phyloP scores from a whole-genome alignment of 2,797 vertebrate species.

The Antennarius maculatus region DNA sequence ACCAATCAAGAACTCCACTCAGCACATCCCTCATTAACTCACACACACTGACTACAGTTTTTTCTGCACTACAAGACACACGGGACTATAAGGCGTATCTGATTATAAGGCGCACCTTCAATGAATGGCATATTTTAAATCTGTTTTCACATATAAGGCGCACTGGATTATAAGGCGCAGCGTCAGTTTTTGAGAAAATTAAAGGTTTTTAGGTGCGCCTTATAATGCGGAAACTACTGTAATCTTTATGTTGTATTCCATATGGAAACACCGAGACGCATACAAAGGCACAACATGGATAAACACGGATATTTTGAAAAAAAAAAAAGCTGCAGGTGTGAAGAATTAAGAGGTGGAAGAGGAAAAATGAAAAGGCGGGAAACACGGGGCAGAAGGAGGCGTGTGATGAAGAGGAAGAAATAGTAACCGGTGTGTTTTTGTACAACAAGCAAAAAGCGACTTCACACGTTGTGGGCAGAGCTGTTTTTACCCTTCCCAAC shows the following conservation, averaged over 20 bases:
- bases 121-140: no score
- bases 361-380: constrained; percentile 5
- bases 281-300: constrained; percentile 9
- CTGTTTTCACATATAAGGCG: no score
- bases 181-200: no score
- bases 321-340: not conserved
- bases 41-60: constrained; percentile 20
- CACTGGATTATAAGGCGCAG: no score
- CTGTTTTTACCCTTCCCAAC: constrained; percentile 21
- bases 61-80: no score
- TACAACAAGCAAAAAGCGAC: constrained; percentile 10
- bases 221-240: no score
- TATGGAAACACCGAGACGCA: constrained; percentile 1
- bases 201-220: no score
- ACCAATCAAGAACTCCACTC: constrained; percentile 24
- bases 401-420: constrained; percentile 14
- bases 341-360: constrained; percentile 3
- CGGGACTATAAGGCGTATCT: no score
- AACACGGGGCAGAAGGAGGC: not conserved
- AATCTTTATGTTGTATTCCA: not conserved
- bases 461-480: constrained; percentile 11
- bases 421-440: constrained; percentile 19
- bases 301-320: constrained; percentile 14
- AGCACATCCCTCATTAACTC: constrained; percentile 16
- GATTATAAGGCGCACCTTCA: no score